These are phyloP conservation scores for Platichthys stellatus DNA, from an alignment of 2,113 vertebrate genomes.

Conservation along the genomic window DNA sequence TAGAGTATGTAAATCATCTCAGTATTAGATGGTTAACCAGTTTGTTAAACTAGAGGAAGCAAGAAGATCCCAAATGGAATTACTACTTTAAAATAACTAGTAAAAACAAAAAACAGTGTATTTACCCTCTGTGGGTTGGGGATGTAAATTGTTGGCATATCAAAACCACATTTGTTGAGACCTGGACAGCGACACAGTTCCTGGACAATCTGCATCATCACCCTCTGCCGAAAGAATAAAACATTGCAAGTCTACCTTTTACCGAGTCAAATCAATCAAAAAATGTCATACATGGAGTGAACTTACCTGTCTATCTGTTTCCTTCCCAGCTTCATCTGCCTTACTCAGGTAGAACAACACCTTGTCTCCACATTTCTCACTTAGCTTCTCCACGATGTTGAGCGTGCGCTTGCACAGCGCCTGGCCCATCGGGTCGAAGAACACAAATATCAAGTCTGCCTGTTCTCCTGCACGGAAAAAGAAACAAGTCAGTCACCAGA, in stretches of 20 bases:
- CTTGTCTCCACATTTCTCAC: constrained; percentile 81
- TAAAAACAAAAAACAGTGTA: neutral
- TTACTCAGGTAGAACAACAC: constrained; percentile 85
- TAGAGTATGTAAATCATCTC: too few species aligned
- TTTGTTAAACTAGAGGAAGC: too few species aligned
- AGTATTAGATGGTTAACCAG: too few species aligned
- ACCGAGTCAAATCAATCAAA: neutral
- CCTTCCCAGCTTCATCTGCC: constrained; percentile 82
- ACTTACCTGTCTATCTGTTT: constrained; percentile 82
- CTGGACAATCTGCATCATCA: constrained; percentile 89
- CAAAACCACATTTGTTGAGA: constrained; percentile 87
- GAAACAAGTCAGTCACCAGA: neutral
- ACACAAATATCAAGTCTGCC: constrained; percentile 84
- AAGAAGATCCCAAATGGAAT: neutral
- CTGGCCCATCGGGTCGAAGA: constrained; percentile 88
- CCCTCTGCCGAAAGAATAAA: constrained; percentile 71
- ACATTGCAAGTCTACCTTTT: neutral
- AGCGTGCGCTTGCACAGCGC: constrained; percentile 86
- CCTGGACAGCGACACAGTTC: constrained; percentile 86
- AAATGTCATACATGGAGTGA: neutral
- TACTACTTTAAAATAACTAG: neutral
- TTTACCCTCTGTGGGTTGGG: constrained; percentile 83
- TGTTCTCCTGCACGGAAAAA: constrained; percentile 78
- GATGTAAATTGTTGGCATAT: constrained; percentile 87
- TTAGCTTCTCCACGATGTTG: constrained; percentile 85